Percentiles rank a stretch among this genome's conserved stretches.
phyloP scores from a whole-genome alignment of 2,888 invertebrate species.

The Acanthosepion esculentum region DNA sequence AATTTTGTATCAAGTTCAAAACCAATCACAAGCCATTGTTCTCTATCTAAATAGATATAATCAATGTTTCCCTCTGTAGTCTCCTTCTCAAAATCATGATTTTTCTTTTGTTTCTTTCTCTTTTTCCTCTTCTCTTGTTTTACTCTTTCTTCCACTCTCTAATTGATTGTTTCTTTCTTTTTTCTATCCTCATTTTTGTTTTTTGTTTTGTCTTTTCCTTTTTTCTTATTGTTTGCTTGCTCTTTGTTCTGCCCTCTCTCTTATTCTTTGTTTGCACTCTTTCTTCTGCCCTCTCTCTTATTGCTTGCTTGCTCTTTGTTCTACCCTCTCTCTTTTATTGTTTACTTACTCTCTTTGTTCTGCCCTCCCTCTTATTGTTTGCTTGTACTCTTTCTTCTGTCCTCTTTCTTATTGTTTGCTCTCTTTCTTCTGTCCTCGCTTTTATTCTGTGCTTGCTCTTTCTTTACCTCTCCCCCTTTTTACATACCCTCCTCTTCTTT shows the following conservation, averaged over 20 bases:
- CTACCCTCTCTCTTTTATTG: too few relatives aligned
- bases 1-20: too few relatives aligned
- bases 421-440: neutral
- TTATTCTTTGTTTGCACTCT: neutral
- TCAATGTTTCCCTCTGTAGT: too few relatives aligned
- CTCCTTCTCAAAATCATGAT: too few relatives aligned
- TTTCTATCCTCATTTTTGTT: too few relatives aligned
- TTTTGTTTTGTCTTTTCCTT: neutral
- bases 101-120: neutral
- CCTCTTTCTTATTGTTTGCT: too few relatives aligned
- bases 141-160: neutral
- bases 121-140: neutral
- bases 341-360: neutral
- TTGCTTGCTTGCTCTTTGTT: neutral
- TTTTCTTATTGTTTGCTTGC: neutral
- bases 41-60: too few relatives aligned
- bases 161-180: too few relatives aligned
- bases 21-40: too few relatives aligned
- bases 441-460: neutral
- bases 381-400: neutral
- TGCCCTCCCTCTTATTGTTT: too few relatives aligned
- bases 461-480: neutral
- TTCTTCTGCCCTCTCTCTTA: neutral
- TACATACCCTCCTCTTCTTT: neutral
- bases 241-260: neutral